Base-by-base conservation (phyloP, 2,113 vertebrate species). In the Dromiciops gliroides region DNA sequence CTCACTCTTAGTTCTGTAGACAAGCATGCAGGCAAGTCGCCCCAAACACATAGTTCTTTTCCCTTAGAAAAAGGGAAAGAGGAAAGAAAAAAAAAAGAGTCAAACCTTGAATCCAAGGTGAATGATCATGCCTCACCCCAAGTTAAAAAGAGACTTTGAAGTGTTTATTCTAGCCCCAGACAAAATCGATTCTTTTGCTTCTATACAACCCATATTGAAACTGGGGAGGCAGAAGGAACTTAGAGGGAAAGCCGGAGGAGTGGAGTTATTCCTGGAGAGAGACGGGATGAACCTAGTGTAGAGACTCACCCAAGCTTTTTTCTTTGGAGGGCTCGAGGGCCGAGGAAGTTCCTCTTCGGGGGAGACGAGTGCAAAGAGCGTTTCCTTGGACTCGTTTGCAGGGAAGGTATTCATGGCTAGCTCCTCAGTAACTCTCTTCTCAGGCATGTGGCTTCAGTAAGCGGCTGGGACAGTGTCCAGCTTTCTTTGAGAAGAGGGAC, bases 391-490 rank as follows among this genome's bases (percentile, higher is more conserved):
- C 95, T 98, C 98, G 0, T 98, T 98, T 98, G 98, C 98, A 98
- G 98, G 98, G 97, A 98, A 98, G 96, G 98, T 89, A 50, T 98
- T 98, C 98, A 99, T 99, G 89, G 67, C 97, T 97, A 91, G 96
- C 95, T 98, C 97, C 96, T 97, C 97, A 97, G 96, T 98, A 91
- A 96, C 97, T 95, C 97, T 98, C 97, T 98, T 96, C 97, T 98
- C 98, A 98, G 98, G 98, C 98, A 98, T 98, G 98, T 98, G 98
- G 98, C 97, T 98, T 96, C 94, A 94, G 98, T 98, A 98, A 98
- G 97, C 98, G 98, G 98, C 98, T 98, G 98, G 98, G 98, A 98
- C 97, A 97, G 97, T 97, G 98, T 98, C 98, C 98, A 99, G 93
- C 93, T 94, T 96, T 96, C 96, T 95, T 94, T 95, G 96, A 97